phyloP scores from a whole-genome alignment of 2,797 vertebrate genomes.

The Percopsis omiscomaycus region DNA sequence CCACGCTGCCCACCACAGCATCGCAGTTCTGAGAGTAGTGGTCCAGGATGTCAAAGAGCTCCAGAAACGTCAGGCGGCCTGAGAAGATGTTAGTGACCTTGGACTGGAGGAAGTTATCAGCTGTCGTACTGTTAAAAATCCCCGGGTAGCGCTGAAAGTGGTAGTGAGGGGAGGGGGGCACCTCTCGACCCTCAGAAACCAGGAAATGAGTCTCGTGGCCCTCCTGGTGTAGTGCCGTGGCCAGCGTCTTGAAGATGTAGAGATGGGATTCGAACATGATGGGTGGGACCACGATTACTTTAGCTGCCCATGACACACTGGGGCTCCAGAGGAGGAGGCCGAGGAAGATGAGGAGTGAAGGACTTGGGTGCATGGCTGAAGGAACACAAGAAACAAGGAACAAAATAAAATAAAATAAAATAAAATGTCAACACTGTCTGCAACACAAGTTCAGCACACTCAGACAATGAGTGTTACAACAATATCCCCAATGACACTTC shows the following conservation, averaged over 20 bases:
- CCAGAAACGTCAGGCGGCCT: slow-evolving; percentile 89
- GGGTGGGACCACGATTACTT: slow-evolving; percentile 95
- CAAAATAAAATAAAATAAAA: neutral
- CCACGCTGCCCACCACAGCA: slow-evolving; percentile 86
- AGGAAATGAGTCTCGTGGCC: slow-evolving; percentile 93
- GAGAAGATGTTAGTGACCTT: slow-evolving; percentile 98
- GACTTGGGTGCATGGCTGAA: slow-evolving; percentile 89
- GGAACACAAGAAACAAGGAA: slow-evolving; percentile 24
- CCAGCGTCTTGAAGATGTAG: slow-evolving; percentile 98
- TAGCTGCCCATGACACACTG: slow-evolving; percentile 83
- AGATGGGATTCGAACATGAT: slow-evolving; percentile 99
- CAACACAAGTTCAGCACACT: neutral
- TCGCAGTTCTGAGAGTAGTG: slow-evolving; percentile 97
- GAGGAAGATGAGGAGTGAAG: slow-evolving; percentile 74
- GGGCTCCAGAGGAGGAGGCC: slow-evolving; percentile 78
- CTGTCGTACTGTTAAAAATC: slow-evolving; percentile 94
- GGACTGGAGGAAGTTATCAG: slow-evolving; percentile 93
- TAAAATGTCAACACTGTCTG: neutral
- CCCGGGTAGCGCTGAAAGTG: slow-evolving; percentile 92
- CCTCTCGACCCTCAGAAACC: slow-evolving; percentile 91
- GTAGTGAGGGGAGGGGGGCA: slow-evolving; percentile 87
- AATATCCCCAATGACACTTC: no score
- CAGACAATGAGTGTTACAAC: neutral
- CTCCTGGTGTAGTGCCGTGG: slow-evolving; percentile 87
- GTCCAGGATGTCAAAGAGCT: slow-evolving; percentile 96